Evolutionary conservation across 2,113 vertebrate genomes (phyloP), one percentile per base, ranked within the genome.

Genomic region (Scatophagus argus): DNA sequence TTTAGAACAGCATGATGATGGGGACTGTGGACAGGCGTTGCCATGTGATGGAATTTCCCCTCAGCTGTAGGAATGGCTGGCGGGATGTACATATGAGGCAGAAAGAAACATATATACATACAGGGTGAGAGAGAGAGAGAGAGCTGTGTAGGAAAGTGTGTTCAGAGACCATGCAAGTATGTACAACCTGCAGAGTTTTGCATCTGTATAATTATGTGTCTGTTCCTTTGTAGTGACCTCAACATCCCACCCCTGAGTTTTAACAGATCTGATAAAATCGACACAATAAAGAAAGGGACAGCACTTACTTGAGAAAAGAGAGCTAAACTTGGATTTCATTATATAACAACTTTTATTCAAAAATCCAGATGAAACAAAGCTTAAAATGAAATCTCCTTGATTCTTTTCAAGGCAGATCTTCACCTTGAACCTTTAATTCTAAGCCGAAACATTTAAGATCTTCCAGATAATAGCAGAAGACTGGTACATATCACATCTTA

Each of bases 21-120:
- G 67, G 55, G 74, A 70, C 55, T 0, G 59, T 43, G 52, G 49
- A 83, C 81, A 70, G 52, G 59, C 32, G 25, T 43, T 71, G 49
- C 36, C 29, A 66, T 41, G 73, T 83, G 74, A 78, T 81, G 54
- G 64, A n/a, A 84, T 81, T 69, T 54, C 32, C 63, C 17, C 25
- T 69, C 73, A 41, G 52, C 52, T 49, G 12, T 51, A 71, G n/a
- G n/a, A n/a, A 81, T 67, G 56, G 36, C 54, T 1, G 39, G n/a
- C 39, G 3, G 29, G 67, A 25, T 67, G 60, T 59, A 19, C n/a
- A 43, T 25, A 31, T 31, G 34, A 58, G 38, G 32, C n/a, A 66
- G 10, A 14, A 23, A 38, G 23, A 61, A 56, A 74, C 34, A 7
- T 21, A 3, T 44, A 23, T 19, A 55, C 16, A 39, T 51, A n/a